A percentile compares a stretch with the other conserved stretches of the same genome.
These are phyloP conservation scores for Agrotis segetum DNA, from an alignment of 2,888 invertebrate genomes.

Conservation along the genomic window DNA sequence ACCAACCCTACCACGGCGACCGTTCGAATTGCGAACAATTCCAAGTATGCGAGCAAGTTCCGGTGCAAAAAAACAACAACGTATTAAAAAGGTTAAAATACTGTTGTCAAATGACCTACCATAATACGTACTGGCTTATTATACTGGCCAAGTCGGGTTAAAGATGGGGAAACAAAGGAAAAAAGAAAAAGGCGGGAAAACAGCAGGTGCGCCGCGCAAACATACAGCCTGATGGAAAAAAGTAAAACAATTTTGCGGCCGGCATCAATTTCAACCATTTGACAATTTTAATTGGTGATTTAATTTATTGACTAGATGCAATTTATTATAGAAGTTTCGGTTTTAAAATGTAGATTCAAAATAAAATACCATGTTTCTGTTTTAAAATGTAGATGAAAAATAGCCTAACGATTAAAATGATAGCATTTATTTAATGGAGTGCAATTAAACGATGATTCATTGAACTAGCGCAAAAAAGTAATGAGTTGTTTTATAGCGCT, in stretches of 20 bases:
- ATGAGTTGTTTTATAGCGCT: constrained; percentile 52
- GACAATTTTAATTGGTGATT: constrained; percentile 38
- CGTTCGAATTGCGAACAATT: constrained; percentile 41
- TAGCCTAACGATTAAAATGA: constrained; percentile 22
- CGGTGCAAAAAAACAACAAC: constrained; percentile 66
- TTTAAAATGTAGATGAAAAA: constrained; percentile 33
- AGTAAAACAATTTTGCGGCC: constrained; percentile 7
- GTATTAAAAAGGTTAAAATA: constrained; percentile 71
- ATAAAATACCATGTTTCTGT: constrained; percentile 13
- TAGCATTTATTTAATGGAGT: constrained; percentile 52
- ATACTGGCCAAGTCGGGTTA: constrained; percentile 74
- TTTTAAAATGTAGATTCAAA: constrained; percentile 31
- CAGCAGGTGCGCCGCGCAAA: constrained; percentile 78
- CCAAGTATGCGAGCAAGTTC: constrained; percentile 59
- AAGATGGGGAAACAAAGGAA: constrained; percentile 74
- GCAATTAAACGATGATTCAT: constrained; percentile 56
- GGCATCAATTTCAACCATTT: constrained; percentile 23
- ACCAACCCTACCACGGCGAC: constrained; percentile 38
- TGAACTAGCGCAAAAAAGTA: constrained; percentile 51
- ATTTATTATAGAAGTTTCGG: constrained; percentile 22
- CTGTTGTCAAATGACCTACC: constrained; percentile 81
- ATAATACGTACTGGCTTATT: constrained; percentile 79
- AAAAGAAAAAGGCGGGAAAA: constrained; percentile 71
- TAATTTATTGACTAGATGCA: constrained; percentile 33
- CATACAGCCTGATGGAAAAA: constrained; percentile 74